Conservation (phyloP, 2,113 vertebrate species). For the Lamprologus sp. region DNA sequence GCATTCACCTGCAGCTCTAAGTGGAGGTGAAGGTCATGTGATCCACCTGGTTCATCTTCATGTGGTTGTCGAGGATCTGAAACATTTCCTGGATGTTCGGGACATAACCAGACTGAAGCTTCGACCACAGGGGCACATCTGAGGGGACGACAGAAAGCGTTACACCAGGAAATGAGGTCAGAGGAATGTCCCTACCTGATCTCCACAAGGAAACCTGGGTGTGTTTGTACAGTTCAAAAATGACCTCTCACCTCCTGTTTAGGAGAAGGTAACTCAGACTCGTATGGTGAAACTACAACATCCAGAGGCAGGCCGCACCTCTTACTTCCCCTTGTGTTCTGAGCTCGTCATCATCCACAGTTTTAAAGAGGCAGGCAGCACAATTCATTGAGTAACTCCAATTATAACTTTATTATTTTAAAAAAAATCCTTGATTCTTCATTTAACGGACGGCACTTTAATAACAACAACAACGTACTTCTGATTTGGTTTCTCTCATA, state of each 20-base stretch:
- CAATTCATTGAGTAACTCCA: background rate
- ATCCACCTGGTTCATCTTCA: slow-evolving; percentile 71
- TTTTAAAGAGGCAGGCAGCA: background rate
- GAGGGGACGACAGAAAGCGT: background rate
- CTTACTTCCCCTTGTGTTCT: background rate
- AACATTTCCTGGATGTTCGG: slow-evolving; percentile 75
- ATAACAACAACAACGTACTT: background rate
- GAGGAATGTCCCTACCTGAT: background rate
- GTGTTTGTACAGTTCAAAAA: background rate
- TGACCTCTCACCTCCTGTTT: background rate
- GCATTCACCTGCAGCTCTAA: slow-evolving; percentile 44
- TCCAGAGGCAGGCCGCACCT: background rate
- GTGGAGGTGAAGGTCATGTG: slow-evolving; percentile 51
- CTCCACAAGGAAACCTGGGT: background rate
- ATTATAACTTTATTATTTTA: rapidly evolving
- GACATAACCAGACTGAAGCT: slow-evolving; percentile 73
- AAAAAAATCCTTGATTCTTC: background rate
- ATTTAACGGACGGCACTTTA: background rate
- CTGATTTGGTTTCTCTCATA: background rate
- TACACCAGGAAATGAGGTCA: background rate
- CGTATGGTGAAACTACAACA: background rate
- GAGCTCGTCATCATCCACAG: background rate
- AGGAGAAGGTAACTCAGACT: background rate
- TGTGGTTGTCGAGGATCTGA: slow-evolving; percentile 71
- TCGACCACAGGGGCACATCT: slow-evolving; percentile 75